phyloP scores from a whole-genome alignment of 2,888 invertebrate genomes.

The Volucella inanis region DNA sequence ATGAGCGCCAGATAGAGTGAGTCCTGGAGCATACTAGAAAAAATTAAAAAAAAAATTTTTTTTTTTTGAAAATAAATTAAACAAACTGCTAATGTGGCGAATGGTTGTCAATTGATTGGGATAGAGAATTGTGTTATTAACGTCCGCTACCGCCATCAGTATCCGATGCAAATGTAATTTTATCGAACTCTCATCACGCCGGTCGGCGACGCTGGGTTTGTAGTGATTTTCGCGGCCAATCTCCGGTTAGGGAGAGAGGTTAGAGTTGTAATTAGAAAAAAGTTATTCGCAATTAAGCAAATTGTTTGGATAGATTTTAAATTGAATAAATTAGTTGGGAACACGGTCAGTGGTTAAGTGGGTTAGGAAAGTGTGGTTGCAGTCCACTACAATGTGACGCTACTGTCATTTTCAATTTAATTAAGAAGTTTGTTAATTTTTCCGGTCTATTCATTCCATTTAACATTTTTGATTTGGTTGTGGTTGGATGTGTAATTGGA shows the following conservation, averaged over 20 bases:
- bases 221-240: too few species aligned
- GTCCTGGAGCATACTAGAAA: neutral
- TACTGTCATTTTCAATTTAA: too few species aligned
- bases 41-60: neutral
- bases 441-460: too few species aligned
- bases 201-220: neutral
- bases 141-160: neutral
- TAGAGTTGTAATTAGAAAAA: slow-evolving; percentile 21
- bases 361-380: too few species aligned
- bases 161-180: neutral
- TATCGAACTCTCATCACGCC: neutral
- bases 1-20: slow-evolving; percentile 51
- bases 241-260: neutral
- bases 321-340: slow-evolving; percentile 51
- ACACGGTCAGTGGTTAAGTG: slow-evolving; percentile 9
- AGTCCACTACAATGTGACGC: too few species aligned
- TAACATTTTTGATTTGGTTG: too few species aligned
- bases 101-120: slow-evolving; percentile 53
- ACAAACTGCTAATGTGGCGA: slow-evolving; percentile 23
- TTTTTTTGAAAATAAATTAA: slow-evolving; percentile 40
- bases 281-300: slow-evolving; percentile 47
- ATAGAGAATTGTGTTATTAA: slow-evolving; percentile 29
- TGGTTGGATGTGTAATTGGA: too few species aligned
- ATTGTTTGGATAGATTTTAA: slow-evolving; percentile 50
- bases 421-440: too few species aligned